Conservation (phyloP, 2,113 vertebrate species). For the Piaya cayana region DNA sequence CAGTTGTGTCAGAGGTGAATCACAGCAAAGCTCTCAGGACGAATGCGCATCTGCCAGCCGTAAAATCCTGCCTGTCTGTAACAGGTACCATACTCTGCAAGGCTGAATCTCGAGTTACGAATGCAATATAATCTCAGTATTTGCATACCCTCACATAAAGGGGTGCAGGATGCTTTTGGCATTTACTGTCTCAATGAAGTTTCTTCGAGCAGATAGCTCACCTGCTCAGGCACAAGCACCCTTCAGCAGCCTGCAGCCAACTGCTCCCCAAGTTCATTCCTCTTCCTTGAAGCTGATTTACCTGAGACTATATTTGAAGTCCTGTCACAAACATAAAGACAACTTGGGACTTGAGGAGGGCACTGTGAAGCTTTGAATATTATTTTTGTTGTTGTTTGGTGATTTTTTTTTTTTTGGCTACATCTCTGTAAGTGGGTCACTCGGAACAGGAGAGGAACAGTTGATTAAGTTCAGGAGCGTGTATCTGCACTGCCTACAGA, state of each 20-base stretch:
- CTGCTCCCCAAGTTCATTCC: background rate
- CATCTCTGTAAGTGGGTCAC: fast-evolving
- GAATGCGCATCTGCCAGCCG: fast-evolving
- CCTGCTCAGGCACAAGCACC: too few species aligned
- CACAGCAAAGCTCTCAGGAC: background rate
- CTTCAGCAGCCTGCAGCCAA: too few species aligned
- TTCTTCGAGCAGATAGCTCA: background rate
- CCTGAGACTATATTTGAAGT: background rate
- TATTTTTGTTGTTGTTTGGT: background rate
- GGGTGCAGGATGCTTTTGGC: background rate
- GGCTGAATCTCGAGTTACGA: background rate
- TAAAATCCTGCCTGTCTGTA: background rate
- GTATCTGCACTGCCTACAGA: fast-evolving
- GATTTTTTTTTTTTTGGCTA: background rate
- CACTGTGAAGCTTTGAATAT: background rate
- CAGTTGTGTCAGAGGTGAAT: too few species aligned
- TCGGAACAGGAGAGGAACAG: background rate
- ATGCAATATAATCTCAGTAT: background rate
- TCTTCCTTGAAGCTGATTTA: background rate
- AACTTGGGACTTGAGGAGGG: background rate
- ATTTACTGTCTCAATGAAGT: background rate
- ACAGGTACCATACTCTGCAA: fast-evolving
- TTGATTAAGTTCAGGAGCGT: background rate
- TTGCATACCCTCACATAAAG: background rate
- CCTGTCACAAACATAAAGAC: too few species aligned